Evolutionary conservation across 2,113 vertebrate genomes (phyloP), one percentile per base, ranked within the genome.

Genomic region (Megaceryle maxima): DNA sequence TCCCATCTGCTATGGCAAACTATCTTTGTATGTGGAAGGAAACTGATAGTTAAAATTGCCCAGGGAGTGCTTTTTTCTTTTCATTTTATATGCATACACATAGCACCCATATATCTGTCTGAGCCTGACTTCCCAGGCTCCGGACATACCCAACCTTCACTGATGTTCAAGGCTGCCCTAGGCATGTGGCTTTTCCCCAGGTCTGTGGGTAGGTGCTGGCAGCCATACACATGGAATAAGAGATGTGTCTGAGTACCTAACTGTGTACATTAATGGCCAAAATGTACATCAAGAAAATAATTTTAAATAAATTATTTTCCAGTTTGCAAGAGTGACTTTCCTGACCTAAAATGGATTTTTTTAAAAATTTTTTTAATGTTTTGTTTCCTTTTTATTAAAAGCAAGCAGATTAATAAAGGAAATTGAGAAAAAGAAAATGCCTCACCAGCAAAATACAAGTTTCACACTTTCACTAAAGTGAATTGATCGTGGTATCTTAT

Each of bases 381-480:
- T 80, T 70, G 6, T 74, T 90, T 16, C 4, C 4, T 74, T 90
- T 84, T 43, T 22, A 39, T 72, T 91, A 64, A 81, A 88, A 84
- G 12, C 70, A 68, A 87, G 39, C 2, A 59, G 68, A 63, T 87
- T 83, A 91, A 84, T 75, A 96, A 82, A 75, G 11, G 39, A 91
- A 84, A 91, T 21, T 48, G 35, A 81, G 33, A 84, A 80, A 87
- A 92, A 46, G 13, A 15, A 75, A 83, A 82, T 56, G 41, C 43
- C 16, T 89, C 35, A 84, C 55, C 88, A 89, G 83, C 51, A 94
- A 95, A 78, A 60, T 12, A 50, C 8, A 69, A 59, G 44, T 91
- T 92, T 81, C 66, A 72, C 66, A 84, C 70, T 95, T 92, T 91
- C 53, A 72, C 56, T 82, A 39, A 70, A 78, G 44, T 56, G 57